phyloP scores from a whole-genome alignment of 2,888 invertebrate species.

The Stramonita haemastoma region DNA sequence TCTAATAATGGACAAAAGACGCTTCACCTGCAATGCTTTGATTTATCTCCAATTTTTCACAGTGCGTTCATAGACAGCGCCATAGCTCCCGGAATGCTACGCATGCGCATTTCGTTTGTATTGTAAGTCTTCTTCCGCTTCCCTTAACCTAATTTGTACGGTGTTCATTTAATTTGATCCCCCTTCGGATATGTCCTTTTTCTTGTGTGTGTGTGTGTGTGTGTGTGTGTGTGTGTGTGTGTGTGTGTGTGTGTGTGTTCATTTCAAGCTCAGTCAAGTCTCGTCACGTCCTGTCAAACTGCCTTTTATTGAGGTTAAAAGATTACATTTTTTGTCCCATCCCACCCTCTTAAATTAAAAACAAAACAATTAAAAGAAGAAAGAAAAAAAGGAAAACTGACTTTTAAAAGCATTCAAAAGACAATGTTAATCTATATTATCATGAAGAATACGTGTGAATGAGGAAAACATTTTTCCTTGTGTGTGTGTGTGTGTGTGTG shows the following conservation, averaged over 20 bases:
- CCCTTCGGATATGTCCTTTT: neutral
- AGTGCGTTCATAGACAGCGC: slow-evolving; percentile 6
- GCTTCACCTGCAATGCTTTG: neutral
- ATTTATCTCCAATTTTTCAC: neutral
- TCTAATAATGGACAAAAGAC: neutral
- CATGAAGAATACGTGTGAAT: no score
- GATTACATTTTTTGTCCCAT: neutral
- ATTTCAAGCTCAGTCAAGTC: neutral
- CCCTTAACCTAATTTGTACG: neutral
- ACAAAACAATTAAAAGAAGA: no score
- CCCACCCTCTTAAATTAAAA: no score
- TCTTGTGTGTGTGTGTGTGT: neutral
- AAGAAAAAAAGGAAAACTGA: no score
- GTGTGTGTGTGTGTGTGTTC: no score
- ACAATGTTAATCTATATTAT: no score
- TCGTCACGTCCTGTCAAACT: neutral
- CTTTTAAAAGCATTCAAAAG: no score
- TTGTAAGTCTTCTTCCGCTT: neutral
- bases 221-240: no score
- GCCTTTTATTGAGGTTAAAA: neutral
- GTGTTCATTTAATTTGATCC: neutral
- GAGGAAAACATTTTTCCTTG: no score
- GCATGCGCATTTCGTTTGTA: neutral
- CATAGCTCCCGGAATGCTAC: slow-evolving; percentile 24
- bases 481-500: no score